These are phyloP conservation scores for Odontamblyopus rebecca DNA, from an alignment of 2,797 vertebrate genomes.

Conservation along the genomic window DNA sequence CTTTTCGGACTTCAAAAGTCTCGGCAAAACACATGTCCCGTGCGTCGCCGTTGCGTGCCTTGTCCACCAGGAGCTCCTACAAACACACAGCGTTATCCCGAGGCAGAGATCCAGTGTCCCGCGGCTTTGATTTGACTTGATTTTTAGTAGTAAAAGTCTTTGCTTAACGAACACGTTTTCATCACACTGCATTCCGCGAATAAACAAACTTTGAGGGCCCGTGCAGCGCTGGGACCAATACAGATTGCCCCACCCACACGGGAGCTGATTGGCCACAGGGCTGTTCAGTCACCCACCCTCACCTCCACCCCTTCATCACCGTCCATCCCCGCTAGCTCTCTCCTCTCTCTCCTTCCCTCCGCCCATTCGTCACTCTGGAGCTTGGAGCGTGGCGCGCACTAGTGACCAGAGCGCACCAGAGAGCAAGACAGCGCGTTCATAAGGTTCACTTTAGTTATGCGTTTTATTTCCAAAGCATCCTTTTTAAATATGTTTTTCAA, in stretches of 20 bases:
- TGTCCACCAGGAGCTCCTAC: conserved; percentile 6
- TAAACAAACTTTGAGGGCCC: conserved; percentile 89
- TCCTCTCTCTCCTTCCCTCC: conserved; percentile 38
- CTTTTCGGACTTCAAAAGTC: conserved; percentile 10
- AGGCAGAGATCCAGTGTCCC: conserved; percentile 71
- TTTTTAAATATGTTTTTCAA: conserved; percentile 3
- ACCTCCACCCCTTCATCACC: conserved; percentile 23
- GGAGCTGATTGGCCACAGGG: conserved; percentile 73
- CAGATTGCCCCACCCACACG: conserved; percentile 74
- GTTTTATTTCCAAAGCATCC: background rate
- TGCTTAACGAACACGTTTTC: conserved; percentile 82
- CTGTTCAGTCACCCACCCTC: conserved; percentile 75
- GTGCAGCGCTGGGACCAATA: conserved; percentile 76
- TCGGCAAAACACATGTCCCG: conserved; percentile 57
- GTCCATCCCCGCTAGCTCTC: conserved; percentile 23
- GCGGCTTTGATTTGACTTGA: conserved; percentile 68
- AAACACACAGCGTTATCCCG: conserved; percentile 61
- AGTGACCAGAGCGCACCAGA: conserved; percentile 53
- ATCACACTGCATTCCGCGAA: conserved; percentile 82
- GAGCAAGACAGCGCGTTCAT: conserved; percentile 15
- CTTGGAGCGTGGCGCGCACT: conserved; percentile 27
- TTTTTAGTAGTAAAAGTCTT: conserved; percentile 70
- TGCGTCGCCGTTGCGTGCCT: conserved; percentile 61
- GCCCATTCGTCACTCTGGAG: conserved; percentile 22
- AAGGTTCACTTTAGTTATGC: background rate